These are phyloP conservation scores for Anabas testudineus DNA, from an alignment of 2,797 vertebrate species.

Conservation along the genomic window DNA sequence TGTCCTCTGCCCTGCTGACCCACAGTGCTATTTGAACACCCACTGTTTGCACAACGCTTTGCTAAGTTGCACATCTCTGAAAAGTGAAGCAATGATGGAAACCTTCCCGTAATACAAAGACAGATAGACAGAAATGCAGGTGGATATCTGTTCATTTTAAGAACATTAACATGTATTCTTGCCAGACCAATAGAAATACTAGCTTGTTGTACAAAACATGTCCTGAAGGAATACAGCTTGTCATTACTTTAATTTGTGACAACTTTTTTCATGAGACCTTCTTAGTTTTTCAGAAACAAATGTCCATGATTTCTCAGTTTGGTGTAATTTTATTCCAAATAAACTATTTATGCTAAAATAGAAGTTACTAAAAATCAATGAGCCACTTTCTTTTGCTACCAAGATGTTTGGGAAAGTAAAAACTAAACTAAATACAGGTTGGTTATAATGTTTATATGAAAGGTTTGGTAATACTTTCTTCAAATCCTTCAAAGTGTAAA, in stretches of 20 bases:
- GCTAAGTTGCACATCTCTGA: conserved; percentile 48
- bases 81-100: conserved; percentile 43
- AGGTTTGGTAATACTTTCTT: neutral
- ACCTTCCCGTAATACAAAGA: conserved; percentile 35
- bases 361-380: no score
- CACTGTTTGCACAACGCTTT: conserved; percentile 61
- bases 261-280: no score
- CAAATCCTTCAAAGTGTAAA: neutral
- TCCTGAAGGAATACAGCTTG: no score
- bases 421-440: neutral
- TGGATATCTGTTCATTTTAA: conserved; percentile 10
- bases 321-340: neutral
- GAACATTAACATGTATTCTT: neutral
- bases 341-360: neutral
- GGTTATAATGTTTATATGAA: neutral
- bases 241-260: no score
- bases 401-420: neutral
- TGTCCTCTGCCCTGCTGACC: conserved; percentile 69
- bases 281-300: neutral
- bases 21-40: conserved; percentile 47
- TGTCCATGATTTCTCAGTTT: neutral
- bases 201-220: no score
- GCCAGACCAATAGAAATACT: no score
- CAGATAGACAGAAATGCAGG: conserved; percentile 27
- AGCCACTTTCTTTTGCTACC: neutral